Percentiles rank a stretch among this genome's conserved stretches.
Conservation (phyloP, 64 coral and sea anemone genomes). For the Hydrozoanthus tunicans region DNA sequence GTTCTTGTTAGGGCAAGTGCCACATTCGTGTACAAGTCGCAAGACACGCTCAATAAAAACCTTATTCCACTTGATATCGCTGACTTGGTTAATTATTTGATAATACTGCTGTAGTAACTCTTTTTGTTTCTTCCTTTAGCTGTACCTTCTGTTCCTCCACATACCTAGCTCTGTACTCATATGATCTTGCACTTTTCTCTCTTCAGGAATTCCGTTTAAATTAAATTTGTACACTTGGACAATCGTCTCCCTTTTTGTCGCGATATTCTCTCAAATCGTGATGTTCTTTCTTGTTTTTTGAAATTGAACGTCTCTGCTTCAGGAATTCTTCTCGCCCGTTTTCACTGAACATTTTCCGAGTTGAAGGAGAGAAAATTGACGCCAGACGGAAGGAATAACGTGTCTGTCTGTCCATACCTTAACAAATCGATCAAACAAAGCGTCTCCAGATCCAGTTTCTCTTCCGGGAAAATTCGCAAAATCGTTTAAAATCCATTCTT, state of each 20-base stretch:
- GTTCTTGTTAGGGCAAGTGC: slow-evolving; percentile 8
- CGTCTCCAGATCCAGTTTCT: not conserved
- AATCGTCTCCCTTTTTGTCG: not conserved
- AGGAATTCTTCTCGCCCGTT: not conserved
- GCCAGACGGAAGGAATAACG: not conserved
- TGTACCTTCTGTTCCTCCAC: not conserved
- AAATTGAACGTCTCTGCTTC: not conserved
- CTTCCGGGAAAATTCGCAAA: not conserved
- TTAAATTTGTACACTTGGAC: not conserved
- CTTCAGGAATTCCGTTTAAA: not conserved
- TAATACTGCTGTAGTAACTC: not conserved
- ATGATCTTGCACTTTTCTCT: not conserved
- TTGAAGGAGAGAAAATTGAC: not conserved
- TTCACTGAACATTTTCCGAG: not conserved
- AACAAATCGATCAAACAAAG: slow-evolving; percentile 1
- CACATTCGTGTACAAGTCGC: slow-evolving; percentile 7
- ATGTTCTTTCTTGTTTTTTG: not conserved
- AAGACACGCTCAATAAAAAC: slow-evolving; percentile 6
- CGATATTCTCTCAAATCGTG: not conserved
- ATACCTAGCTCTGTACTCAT: not conserved
- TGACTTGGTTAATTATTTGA: not conserved
- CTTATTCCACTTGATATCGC: not conserved
- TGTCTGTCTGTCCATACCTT: not conserved
- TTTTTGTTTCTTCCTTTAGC: not conserved
- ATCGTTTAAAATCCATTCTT: not conserved